Evolutionary conservation across 2,888 invertebrate genomes (phyloP).

Genomic region (Orthonevra nobilis): DNA sequence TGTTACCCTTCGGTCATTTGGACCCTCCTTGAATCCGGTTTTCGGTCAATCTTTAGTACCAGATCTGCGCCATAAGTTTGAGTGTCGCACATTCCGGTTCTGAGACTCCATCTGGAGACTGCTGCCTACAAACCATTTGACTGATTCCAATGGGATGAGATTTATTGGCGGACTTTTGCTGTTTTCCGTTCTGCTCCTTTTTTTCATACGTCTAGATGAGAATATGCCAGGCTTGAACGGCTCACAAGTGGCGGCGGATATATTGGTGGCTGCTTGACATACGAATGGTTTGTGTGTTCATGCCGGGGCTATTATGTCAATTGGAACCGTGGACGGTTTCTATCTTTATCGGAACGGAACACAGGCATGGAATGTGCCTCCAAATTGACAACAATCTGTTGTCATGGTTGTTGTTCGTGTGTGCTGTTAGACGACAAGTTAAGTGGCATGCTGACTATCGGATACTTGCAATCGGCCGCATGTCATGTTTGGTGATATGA

Average conservation of each 20-base stretch:
- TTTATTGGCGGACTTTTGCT: conserved; percentile 53
- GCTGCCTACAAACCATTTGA: conserved; percentile 49
- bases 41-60: conserved; percentile 48
- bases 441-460: conserved; percentile 60
- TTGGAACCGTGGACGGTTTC: conserved; percentile 51
- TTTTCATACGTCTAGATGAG: conserved; percentile 34
- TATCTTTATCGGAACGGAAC: conserved; percentile 63
- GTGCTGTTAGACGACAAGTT: conserved; percentile 37
- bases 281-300: conserved; percentile 57
- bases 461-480: conserved; percentile 60
- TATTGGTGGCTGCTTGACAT: conserved; percentile 54
- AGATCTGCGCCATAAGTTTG: conserved; percentile 63
- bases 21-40: too few species aligned
- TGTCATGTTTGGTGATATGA: conserved; percentile 65
- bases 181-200: background rate
- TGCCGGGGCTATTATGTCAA: conserved; percentile 67
- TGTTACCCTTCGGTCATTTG: conserved; percentile 43
- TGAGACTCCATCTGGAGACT: conserved; percentile 48
- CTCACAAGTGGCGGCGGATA: conserved; percentile 37
- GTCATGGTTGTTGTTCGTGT: conserved; percentile 35
- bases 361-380: conserved; percentile 63
- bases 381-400: conserved; percentile 67
- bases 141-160: conserved; percentile 61
- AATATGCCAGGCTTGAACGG: conserved; percentile 52
- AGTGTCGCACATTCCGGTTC: conserved; percentile 65